Evolutionary conservation across 2,888 invertebrate species (phyloP), one percentile per base, ranked within the genome.

Genomic region (Eucriotettix oculatus): DNA sequence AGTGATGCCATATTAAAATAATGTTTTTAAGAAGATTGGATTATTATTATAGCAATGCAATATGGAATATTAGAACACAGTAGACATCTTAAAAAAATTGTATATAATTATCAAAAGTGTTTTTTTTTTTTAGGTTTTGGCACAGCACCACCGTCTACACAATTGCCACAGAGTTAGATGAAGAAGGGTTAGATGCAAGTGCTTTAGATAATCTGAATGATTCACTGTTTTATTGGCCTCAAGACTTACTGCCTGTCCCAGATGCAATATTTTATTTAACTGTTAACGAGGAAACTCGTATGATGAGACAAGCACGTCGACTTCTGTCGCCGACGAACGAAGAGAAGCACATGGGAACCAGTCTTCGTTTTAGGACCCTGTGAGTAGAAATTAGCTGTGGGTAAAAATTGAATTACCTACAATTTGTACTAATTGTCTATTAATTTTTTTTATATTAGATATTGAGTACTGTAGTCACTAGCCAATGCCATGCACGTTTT

Each of bases 61-160:
- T n/a, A n/a, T n/a, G n/a, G n/a, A n/a, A n/a, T n/a, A n/a, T n/a
- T n/a, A n/a, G n/a, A n/a, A n/a, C n/a, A n/a, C n/a, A n/a, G n/a
- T n/a, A n/a, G n/a, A n/a, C n/a, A n/a, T n/a, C n/a, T n/a, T n/a
- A n/a, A n/a, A n/a, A n/a, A n/a, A n/a, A n/a, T n/a, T n/a, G n/a
- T n/a, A n/a, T n/a, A n/a, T n/a, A n/a, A n/a, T n/a, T n/a, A n/a
- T 29, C 29, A 5, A 29, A 29, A 29, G 3, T 29, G 7, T 5
- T 29, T 29, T 29, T 29, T 44, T 14, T 1, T 44, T 66, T 42
- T 62, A 73, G 76, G 65, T 77, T 70, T 65, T 77, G 76, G 76
- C 75, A 76, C 68, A 76, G 76, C 14, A 76, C 76, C 11, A 69
- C 72, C n/a, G 73, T 75, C 1, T 75, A 71, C 66, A 73, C 73